phyloP scores from a whole-genome alignment of 2,113 vertebrate genomes.

The Tragulus kanchil region DNA sequence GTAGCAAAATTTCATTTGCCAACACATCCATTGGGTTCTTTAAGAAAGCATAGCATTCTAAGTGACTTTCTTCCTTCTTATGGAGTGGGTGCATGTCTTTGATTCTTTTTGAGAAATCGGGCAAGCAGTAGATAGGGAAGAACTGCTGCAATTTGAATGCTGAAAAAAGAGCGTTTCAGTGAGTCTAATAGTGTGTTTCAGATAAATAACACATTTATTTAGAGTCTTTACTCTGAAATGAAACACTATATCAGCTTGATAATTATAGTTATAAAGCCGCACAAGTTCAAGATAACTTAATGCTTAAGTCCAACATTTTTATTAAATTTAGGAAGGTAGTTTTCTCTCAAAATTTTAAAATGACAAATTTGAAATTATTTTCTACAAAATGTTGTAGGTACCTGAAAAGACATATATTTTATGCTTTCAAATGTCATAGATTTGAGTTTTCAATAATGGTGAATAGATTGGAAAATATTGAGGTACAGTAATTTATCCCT shows the following conservation, averaged over 20 bases:
- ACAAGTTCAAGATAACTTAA: background rate
- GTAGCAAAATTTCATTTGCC: conserved; percentile 67
- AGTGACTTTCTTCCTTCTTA: conserved; percentile 34
- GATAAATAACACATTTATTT: background rate
- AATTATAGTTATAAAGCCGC: background rate
- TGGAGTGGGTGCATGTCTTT: background rate
- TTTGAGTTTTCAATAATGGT: background rate
- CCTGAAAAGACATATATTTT: background rate
- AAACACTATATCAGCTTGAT: background rate
- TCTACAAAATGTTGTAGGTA: background rate
- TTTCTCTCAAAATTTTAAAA: conserved; percentile 6
- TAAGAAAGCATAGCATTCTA: conserved; percentile 72
- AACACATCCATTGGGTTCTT: conserved; percentile 17
- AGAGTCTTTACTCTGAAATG: background rate
- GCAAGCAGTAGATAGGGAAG: background rate
- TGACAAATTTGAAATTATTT: background rate
- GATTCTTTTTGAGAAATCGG: conserved; percentile 17
- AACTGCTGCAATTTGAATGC: background rate
- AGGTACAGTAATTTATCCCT: background rate
- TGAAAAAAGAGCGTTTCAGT: background rate
- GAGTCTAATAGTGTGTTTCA: background rate
- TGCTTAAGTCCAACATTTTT: background rate
- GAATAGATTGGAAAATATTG: background rate
- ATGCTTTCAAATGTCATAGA: background rate
- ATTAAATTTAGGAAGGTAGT: background rate